Percentiles rank a stretch among this genome's conserved stretches.
Conservation (phyloP, 2,113 vertebrate species). For the Artemisiospiza belli region DNA sequence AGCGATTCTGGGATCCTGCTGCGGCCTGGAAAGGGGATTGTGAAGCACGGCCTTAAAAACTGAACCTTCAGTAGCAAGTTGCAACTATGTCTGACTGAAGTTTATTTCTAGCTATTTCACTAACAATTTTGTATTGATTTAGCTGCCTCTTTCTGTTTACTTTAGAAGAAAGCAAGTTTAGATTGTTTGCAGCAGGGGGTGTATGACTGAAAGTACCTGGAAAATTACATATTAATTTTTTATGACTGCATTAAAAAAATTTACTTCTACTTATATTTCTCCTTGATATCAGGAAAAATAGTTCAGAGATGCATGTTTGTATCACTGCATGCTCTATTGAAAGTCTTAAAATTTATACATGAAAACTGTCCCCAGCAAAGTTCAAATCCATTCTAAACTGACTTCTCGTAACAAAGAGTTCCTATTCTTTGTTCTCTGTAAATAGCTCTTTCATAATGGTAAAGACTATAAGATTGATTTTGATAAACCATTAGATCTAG, state of each 20-base stretch:
- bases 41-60: neutral
- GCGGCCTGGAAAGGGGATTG: accelerated
- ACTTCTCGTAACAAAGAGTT: neutral
- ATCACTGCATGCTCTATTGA: neutral
- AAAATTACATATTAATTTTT: neutral
- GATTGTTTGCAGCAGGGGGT: accelerated
- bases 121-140: neutral
- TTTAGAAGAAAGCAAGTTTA: neutral
- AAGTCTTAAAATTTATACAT: neutral
- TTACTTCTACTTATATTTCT: neutral
- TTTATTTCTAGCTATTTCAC: neutral
- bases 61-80: neutral
- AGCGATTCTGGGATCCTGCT: accelerated
- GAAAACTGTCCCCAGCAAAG: neutral
- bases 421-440: neutral
- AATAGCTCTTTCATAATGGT: neutral
- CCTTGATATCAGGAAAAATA: neutral
- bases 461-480: neutral
- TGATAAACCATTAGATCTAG: neutral
- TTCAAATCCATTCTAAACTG: neutral
- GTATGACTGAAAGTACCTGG: neutral
- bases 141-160: neutral
- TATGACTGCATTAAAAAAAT: neutral
- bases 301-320: neutral
- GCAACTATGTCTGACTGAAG: neutral